These are phyloP conservation scores for Grantiella picta DNA, from an alignment of 2,113 vertebrate species.

Conservation along the genomic window DNA sequence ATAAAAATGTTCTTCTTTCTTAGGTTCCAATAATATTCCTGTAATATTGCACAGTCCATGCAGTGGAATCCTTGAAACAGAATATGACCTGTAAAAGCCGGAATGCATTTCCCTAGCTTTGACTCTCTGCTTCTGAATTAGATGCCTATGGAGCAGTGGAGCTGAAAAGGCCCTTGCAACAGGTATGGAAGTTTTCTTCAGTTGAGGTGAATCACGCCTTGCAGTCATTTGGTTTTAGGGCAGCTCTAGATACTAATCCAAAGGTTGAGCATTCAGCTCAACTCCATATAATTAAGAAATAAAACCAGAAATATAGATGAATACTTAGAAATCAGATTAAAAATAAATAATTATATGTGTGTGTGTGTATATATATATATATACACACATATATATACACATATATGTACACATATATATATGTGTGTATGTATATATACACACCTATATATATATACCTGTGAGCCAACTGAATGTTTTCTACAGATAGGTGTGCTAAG, in stretches of 20 bases:
- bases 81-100: not conserved
- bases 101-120: not conserved
- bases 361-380: too few relatives aligned
- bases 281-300: not conserved
- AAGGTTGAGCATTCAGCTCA: not conserved
- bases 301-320: not conserved
- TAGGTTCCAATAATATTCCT: not conserved
- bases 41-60: not conserved
- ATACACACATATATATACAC: too few relatives aligned
- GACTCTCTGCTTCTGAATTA: not conserved
- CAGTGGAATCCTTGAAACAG: not conserved
- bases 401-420: too few relatives aligned
- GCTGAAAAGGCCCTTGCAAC: not conserved
- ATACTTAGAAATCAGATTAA: not conserved
- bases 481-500: not conserved
- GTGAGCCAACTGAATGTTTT: not conserved
- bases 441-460: not conserved
- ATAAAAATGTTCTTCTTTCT: not conserved
- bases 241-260: not conserved
- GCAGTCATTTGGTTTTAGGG: not conserved
- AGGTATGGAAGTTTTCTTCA: not conserved
- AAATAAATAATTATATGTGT: not conserved
- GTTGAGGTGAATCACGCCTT: not conserved
- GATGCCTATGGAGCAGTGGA: not conserved
- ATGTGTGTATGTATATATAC: accelerated